Evolutionary conservation across 2,888 invertebrate genomes (phyloP).

Genomic region (Muschampia plurimacula): DNA sequence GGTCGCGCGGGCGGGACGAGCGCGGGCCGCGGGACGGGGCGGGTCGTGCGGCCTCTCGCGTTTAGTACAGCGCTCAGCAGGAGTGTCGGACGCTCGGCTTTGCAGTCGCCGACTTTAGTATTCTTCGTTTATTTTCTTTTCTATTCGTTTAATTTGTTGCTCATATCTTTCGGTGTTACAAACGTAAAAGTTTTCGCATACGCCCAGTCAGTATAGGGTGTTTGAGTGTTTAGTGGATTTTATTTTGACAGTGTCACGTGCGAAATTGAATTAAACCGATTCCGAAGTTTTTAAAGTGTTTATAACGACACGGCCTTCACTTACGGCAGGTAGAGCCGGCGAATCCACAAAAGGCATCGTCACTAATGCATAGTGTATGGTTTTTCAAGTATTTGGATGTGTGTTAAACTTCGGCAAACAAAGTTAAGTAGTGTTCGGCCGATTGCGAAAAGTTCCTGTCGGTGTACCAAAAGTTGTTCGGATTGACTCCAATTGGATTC

Average conservation of each 20-base stretch:
- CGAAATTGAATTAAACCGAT: constrained; percentile 80
- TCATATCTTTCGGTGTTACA: constrained; percentile 65
- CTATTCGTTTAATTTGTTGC: constrained; percentile 83
- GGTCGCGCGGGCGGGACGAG: constrained; percentile 69
- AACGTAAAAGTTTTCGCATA: constrained; percentile 68
- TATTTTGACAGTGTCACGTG: constrained; percentile 84
- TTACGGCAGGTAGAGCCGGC: constrained; percentile 76
- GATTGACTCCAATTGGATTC: constrained; percentile 70
- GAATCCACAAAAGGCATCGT: constrained; percentile 61
- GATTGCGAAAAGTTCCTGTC: constrained; percentile 48
- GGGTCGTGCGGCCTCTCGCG: constrained; percentile 77
- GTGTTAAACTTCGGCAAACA: constrained; percentile 63
- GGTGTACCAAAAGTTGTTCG: constrained; percentile 57
- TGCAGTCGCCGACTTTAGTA: constrained; percentile 80
- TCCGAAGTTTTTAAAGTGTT: constrained; percentile 82
- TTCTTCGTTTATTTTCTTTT: constrained; percentile 86
- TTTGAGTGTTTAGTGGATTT: constrained; percentile 64
- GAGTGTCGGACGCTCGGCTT: constrained; percentile 85
- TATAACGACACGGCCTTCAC: constrained; percentile 80
- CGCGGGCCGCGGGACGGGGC: constrained; percentile 66
- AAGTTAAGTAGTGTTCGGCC: constrained; percentile 55
- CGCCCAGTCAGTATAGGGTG: constrained; percentile 67
- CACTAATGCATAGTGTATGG: constrained; percentile 43
- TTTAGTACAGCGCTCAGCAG: constrained; percentile 85
- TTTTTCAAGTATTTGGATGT: constrained; percentile 56